These are phyloP conservation scores for Rhinolophus sinicus DNA, from an alignment of 2,113 vertebrate species.

Conservation along the genomic window DNA sequence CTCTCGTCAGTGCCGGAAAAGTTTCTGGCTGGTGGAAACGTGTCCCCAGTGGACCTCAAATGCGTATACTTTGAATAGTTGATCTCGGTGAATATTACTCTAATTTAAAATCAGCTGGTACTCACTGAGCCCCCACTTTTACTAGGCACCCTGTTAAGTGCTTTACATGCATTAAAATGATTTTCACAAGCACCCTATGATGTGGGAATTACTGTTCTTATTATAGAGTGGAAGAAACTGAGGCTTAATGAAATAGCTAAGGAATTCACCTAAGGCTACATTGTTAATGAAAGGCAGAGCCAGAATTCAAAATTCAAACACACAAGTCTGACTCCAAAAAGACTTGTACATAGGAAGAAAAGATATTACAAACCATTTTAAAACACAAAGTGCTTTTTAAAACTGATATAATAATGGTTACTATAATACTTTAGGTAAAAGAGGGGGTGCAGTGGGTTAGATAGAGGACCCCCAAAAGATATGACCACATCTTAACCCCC, in stretches of 20 bases:
- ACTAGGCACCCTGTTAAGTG: background rate
- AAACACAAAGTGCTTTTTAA: background rate
- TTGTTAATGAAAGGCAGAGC: background rate
- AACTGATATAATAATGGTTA: background rate
- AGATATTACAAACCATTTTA: background rate
- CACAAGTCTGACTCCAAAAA: background rate
- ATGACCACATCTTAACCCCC: background rate
- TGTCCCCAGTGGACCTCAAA: background rate
- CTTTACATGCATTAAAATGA: background rate
- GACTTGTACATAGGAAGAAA: background rate
- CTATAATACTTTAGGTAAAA: background rate
- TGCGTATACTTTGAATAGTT: background rate
- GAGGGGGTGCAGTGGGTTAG: background rate
- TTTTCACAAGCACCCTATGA: background rate
- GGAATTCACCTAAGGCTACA: background rate
- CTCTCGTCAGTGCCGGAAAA: background rate
- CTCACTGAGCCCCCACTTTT: background rate
- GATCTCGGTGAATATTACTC: background rate
- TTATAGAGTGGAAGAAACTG: background rate
- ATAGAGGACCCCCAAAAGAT: background rate
- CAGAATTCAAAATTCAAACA: conserved; percentile 28
- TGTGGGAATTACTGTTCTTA: background rate
- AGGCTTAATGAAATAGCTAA: background rate
- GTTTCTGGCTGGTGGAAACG: conserved; percentile 23
- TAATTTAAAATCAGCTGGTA: conserved; percentile 30